These are phyloP conservation scores for Decapterus maruadsi DNA, from an alignment of 2,797 vertebrate genomes.

Conservation along the genomic window DNA sequence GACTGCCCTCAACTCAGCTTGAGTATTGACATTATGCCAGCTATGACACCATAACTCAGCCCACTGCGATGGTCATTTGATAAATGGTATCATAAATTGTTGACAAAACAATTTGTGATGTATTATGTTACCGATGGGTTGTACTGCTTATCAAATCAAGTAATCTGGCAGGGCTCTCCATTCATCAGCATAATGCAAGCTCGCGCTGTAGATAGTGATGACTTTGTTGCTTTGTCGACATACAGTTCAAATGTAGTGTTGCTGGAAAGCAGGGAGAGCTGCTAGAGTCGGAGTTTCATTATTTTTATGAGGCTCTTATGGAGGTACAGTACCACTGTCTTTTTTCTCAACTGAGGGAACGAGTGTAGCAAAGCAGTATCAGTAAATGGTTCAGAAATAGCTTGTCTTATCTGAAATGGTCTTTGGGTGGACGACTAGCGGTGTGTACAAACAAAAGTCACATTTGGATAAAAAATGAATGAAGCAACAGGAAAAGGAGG, in stretches of 20 bases:
- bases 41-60: constrained; percentile 89
- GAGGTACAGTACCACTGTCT: constrained; percentile 39
- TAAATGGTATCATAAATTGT: constrained; percentile 90
- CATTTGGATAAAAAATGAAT: constrained; percentile 34
- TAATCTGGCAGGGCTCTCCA: constrained; percentile 86
- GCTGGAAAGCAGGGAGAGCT: constrained; percentile 56
- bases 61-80: constrained; percentile 88
- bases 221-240: constrained; percentile 80
- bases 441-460: constrained; percentile 21
- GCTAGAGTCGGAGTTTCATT: constrained; percentile 55
- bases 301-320: constrained; percentile 62
- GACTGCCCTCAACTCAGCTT: constrained; percentile 85
- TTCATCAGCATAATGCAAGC: constrained; percentile 87
- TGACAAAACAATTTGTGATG: constrained; percentile 92
- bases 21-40: constrained; percentile 90
- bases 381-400: constrained; percentile 39
- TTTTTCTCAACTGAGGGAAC: constrained; percentile 33
- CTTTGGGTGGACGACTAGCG: constrained; percentile 9
- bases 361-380: constrained; percentile 27
- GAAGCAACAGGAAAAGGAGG: constrained; percentile 5
- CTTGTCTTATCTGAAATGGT: constrained; percentile 34
- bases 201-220: constrained; percentile 78
- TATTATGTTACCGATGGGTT: constrained; percentile 89
- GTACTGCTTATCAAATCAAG: constrained; percentile 90
- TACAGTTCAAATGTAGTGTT: constrained; percentile 68